Conservation (phyloP, 2,797 vertebrate genomes). For the Cynopterus sphinx region DNA sequence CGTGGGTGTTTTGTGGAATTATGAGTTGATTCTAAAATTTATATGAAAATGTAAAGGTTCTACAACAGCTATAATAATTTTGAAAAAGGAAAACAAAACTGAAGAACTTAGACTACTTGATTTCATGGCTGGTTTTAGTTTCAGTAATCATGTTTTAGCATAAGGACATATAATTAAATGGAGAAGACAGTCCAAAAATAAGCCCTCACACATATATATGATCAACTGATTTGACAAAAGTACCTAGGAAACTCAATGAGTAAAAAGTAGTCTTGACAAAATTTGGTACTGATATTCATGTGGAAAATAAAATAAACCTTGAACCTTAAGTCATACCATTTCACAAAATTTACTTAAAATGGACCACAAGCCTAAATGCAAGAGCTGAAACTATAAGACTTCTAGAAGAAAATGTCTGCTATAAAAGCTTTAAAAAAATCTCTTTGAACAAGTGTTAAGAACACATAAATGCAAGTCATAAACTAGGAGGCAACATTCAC, state of each 20-base stretch:
- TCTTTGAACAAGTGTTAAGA: not conserved
- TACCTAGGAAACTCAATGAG: not conserved
- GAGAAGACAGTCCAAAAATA: not conserved
- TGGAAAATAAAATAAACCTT: conserved; percentile 2
- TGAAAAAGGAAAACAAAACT: not conserved
- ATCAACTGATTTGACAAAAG: not conserved
- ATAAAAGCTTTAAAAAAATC: not conserved
- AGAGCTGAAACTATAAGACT: not conserved
- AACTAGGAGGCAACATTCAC: not conserved
- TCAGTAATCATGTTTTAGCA: not conserved
- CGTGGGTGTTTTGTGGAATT: not conserved
- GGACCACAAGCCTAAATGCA: not conserved
- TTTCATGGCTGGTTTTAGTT: not conserved
- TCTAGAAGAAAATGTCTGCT: conserved; percentile 12
- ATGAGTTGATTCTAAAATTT: not conserved
- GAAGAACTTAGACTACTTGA: not conserved
- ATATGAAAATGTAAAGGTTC: not conserved
- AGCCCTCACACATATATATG: not conserved
- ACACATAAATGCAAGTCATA: not conserved
- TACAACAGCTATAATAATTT: not conserved
- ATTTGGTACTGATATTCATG: not conserved
- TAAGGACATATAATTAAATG: not conserved
- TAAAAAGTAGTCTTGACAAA: not conserved
- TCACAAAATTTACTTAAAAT: not conserved
- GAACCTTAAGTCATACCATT: not conserved